Percentiles rank a stretch among this genome's conserved stretches.
Evolutionary conservation across 2,113 vertebrate genomes (phyloP).

Genomic region (Sturnira hondurensis): DNA sequence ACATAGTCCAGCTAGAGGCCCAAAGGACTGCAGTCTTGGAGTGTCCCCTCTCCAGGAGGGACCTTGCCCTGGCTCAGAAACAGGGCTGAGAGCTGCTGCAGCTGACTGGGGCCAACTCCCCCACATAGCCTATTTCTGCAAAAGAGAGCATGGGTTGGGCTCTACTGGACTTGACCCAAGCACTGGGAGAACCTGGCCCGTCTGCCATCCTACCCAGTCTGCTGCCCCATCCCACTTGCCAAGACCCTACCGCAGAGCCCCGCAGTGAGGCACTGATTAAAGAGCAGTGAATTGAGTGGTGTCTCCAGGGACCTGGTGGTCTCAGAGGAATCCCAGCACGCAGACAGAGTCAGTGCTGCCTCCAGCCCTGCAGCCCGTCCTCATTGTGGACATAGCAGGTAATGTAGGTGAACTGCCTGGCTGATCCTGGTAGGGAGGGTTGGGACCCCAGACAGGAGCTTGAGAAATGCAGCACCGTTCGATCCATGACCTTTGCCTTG

Average conservation of each 20-base stretch:
- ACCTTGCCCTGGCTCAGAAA: not conserved
- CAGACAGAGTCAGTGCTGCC: slow-evolving; percentile 84
- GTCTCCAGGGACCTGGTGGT: slow-evolving; percentile 83
- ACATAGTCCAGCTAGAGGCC: not conserved
- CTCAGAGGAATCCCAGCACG: slow-evolving; percentile 84
- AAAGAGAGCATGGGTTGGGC: slow-evolving; percentile 6
- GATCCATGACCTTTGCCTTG: not conserved
- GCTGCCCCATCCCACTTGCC: not conserved
- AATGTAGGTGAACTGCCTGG: not conserved
- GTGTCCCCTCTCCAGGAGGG: not conserved
- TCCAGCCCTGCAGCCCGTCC: slow-evolving; percentile 73
- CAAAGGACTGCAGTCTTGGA: not conserved
- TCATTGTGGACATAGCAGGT: not conserved
- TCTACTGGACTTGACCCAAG: not conserved
- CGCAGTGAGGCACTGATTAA: slow-evolving; percentile 81
- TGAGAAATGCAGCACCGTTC: not conserved
- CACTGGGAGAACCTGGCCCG: not conserved
- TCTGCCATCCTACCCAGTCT: not conserved
- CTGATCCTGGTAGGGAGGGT: not conserved
- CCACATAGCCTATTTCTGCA: not conserved
- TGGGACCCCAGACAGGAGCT: not conserved
- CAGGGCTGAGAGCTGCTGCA: not conserved
- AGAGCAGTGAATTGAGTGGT: slow-evolving; percentile 87
- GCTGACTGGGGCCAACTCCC: not conserved
- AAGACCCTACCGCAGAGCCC: slow-evolving; percentile 57